A percentile compares a stretch with the other conserved stretches of the same genome.
phyloP scores from a whole-genome alignment of 1,140 invertebrate species.

The Tribolium castaneum region DNA sequence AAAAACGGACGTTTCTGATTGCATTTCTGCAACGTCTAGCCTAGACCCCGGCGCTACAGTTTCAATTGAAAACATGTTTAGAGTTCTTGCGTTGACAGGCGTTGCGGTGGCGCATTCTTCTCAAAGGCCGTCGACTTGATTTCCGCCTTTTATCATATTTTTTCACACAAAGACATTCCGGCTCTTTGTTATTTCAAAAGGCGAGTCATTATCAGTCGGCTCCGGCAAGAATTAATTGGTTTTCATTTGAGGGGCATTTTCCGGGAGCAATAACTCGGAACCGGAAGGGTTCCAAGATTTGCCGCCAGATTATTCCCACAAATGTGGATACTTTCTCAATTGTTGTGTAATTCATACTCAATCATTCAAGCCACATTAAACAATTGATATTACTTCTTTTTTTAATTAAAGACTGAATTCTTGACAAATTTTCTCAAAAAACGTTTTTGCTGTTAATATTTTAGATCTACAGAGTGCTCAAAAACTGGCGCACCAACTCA shows the following conservation, averaged over 20 bases:
- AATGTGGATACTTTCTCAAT: not conserved
- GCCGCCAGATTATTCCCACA: not conserved
- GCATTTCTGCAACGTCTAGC: slow-evolving; percentile 6
- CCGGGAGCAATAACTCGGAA: not conserved
- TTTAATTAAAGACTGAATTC: no score
- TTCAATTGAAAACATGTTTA: slow-evolving; percentile 26
- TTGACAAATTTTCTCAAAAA: no score
- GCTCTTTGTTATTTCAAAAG: not conserved
- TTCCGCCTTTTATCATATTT: slow-evolving; percentile 25
- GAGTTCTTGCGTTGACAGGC: slow-evolving; percentile 8
- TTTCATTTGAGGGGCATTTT: not conserved
- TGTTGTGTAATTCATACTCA: not conserved
- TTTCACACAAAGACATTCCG: slow-evolving; percentile 11
- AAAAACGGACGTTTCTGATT: slow-evolving; percentile 24
- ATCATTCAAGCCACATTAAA: no score
- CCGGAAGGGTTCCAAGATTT: not conserved
- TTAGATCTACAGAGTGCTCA: no score
- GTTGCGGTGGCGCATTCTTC: slow-evolving; percentile 1
- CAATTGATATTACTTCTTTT: no score
- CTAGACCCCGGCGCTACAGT: slow-evolving; percentile 6
- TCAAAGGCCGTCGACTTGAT: not conserved
- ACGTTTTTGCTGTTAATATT: no score
- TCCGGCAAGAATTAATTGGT: not conserved
- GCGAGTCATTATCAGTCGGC: slow-evolving; percentile 5
- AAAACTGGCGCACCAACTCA: no score